Percentiles rank a stretch among this genome's conserved stretches.
These are phyloP conservation scores for Clivina fossor DNA, from an alignment of 2,888 invertebrate species.

Conservation along the genomic window DNA sequence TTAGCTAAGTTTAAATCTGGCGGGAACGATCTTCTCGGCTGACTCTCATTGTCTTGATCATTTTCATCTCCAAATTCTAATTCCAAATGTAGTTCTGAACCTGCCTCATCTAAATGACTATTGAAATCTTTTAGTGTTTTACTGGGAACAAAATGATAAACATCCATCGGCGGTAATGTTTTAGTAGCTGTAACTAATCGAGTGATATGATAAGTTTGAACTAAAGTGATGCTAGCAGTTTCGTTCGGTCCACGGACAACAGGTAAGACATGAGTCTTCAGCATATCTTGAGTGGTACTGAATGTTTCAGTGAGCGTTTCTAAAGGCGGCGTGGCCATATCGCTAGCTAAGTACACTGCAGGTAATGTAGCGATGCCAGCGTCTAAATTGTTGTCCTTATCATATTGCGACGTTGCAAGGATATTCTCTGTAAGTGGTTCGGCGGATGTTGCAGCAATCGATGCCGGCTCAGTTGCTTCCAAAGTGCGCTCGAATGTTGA, in stretches of 20 bases:
- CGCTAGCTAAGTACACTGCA: constrained; percentile 72
- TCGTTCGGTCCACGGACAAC: constrained; percentile 73
- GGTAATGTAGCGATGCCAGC: constrained; percentile 83
- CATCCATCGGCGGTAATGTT: constrained; percentile 84
- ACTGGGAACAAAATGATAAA: constrained; percentile 82
- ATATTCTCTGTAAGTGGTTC: constrained; percentile 88
- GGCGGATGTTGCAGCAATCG: constrained; percentile 61
- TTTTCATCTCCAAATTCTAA: constrained; percentile 83
- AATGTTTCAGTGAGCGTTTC: constrained; percentile 90
- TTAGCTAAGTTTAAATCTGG: constrained; percentile 71
- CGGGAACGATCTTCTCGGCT: constrained; percentile 59
- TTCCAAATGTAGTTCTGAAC: constrained; percentile 82
- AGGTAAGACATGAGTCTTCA: constrained; percentile 87
- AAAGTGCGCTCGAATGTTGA: constrained; percentile 81
- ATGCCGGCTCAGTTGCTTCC: constrained; percentile 60
- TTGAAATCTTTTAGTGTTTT: constrained; percentile 88
- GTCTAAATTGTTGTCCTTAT: constrained; percentile 68
- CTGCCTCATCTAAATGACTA: constrained; percentile 83
- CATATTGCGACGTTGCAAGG: constrained; percentile 73
- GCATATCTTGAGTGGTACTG: constrained; percentile 84
- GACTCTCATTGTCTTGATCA: constrained; percentile 60
- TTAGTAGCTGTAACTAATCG: constrained; percentile 87
- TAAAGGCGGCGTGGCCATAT: constrained; percentile 80
- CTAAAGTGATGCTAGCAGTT: constrained; percentile 76
- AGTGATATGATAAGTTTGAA: constrained; percentile 87